A percentile compares a stretch with the other conserved stretches of the same genome.
These are phyloP conservation scores for Silurus asotus DNA, from an alignment of 2,113 vertebrate species.

Conservation along the genomic window DNA sequence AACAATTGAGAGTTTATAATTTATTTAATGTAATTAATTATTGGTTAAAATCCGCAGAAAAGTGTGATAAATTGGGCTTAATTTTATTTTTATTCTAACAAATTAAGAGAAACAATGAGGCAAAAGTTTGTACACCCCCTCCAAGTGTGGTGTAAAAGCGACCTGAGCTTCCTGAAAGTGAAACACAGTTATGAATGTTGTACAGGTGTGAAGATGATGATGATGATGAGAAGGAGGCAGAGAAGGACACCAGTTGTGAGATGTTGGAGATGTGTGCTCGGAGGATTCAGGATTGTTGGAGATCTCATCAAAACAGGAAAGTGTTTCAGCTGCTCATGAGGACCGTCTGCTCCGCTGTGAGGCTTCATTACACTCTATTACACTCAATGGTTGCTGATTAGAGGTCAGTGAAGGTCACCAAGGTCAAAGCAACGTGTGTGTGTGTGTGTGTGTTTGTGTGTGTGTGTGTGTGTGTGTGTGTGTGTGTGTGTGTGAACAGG, in stretches of 20 bases:
- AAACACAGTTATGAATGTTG: too few species aligned
- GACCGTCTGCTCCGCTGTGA: background rate
- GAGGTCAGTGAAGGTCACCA: background rate
- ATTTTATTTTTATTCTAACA: too few species aligned
- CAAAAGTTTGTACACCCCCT: too few species aligned
- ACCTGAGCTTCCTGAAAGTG: too few species aligned
- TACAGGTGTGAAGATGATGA: too few species aligned
- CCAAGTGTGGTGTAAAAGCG: too few species aligned
- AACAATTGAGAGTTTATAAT: too few species aligned
- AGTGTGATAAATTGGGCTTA: too few species aligned
- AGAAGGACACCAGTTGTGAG: background rate
- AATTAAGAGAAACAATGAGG: too few species aligned
- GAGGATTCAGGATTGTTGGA: background rate
- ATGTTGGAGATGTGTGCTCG: background rate
- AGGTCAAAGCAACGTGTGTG: background rate
- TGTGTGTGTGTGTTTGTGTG: background rate
- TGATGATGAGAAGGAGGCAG: background rate
- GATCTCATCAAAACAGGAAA: background rate
- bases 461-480: background rate
- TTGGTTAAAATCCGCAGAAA: too few species aligned
- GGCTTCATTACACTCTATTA: background rate
- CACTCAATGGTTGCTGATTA: background rate
- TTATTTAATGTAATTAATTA: too few species aligned
- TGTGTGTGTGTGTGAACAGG: background rate
- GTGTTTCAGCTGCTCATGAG: slow-evolving; percentile 5